Percentiles rank a stretch among this genome's conserved stretches.
These are phyloP conservation scores for Xiphophorus birchmanni DNA, from an alignment of 2,797 vertebrate species.

Conservation along the genomic window DNA sequence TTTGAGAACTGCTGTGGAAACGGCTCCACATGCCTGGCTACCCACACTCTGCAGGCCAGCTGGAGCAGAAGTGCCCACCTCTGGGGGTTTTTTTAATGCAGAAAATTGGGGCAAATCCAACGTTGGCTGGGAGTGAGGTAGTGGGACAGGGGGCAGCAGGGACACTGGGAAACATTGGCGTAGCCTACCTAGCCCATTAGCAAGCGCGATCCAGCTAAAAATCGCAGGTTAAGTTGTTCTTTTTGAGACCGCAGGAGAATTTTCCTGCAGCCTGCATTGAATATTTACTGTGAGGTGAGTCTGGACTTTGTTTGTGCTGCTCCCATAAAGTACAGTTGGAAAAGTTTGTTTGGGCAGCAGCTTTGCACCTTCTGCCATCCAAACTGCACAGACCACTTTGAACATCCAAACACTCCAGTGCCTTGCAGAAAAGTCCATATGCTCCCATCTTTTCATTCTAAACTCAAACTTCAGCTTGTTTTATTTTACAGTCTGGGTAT, in stretches of 20 bases:
- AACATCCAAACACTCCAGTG: neutral
- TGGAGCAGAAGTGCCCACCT: constrained; percentile 38
- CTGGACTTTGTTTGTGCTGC: constrained; percentile 36
- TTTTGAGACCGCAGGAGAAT: constrained; percentile 55
- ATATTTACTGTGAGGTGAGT: constrained; percentile 64
- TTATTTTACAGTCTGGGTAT: neutral
- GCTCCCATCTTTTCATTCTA: neutral
- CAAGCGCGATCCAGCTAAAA: constrained; percentile 46
- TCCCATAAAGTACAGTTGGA: constrained; percentile 16
- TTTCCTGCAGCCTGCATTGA: constrained; percentile 53
- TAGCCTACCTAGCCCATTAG: constrained; percentile 54
- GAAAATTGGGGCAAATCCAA: constrained; percentile 15
- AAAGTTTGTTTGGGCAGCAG: constrained; percentile 48
- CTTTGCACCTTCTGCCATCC: constrained; percentile 32
- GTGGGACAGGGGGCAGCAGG: constrained; percentile 11
- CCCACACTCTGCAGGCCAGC: constrained; percentile 20
- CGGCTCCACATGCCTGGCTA: constrained; percentile 39
- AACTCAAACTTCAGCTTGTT: neutral
- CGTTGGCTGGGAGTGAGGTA: constrained; percentile 21
- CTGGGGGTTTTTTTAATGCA: constrained; percentile 18
- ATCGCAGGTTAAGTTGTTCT: constrained; percentile 63
- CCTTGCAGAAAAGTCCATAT: neutral
- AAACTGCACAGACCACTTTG: constrained; percentile 22
- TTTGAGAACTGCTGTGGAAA: constrained; percentile 60
- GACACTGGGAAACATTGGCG: constrained; percentile 26